Evolutionary conservation across 2,888 invertebrate species (phyloP), one percentile per base, ranked within the genome.

Genomic region (Drosophila tanythrix): DNA sequence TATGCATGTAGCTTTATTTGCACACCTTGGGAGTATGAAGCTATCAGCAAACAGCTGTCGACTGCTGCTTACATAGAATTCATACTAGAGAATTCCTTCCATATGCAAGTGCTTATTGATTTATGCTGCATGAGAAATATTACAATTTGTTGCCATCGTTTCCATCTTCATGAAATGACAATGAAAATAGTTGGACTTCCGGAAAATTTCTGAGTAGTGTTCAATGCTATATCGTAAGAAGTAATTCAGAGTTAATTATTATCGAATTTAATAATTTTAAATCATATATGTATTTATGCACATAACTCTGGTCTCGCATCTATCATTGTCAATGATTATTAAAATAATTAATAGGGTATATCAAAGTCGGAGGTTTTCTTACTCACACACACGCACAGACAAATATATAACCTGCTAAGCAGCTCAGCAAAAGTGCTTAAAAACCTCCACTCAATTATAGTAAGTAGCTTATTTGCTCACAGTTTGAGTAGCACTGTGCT

Each of bases 1-100:
- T 62, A 29, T 46, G 46, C 25, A 25, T 53, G 46, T 51, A 29
- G 43, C 36, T 51, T 25, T 58, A 55, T 51, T 57, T 75, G 46
- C 61, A 38, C 36, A 58, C 36, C 35, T 62, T 25, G 51, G 46
- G 52, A 48, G 74, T 53, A 61, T 70, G 67, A 67, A 77, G 63
- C 74, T 63, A 74, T 77, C 65, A 69, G 52, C 74, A 80, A 80
- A 80, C 81, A 80, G 81, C 81, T 80, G 79, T 77, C 77, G 81
- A 66, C 76, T 55, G 15, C 11, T 66, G 58, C 76, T 80, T 66
- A 51, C 40, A 68, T 62, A 51, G 38, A 57, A 29, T 40, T 29
- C 15, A 29, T 29, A 63, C 29, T 21, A 58, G 58, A 57, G 33
- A 52, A 53, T 50, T 70, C 31, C 40, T 52, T 51, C 25, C 21